A percentile compares a stretch with the other conserved stretches of the same genome.
Conservation (phyloP, 2,888 invertebrate species). For the Eupsilia transversa region DNA sequence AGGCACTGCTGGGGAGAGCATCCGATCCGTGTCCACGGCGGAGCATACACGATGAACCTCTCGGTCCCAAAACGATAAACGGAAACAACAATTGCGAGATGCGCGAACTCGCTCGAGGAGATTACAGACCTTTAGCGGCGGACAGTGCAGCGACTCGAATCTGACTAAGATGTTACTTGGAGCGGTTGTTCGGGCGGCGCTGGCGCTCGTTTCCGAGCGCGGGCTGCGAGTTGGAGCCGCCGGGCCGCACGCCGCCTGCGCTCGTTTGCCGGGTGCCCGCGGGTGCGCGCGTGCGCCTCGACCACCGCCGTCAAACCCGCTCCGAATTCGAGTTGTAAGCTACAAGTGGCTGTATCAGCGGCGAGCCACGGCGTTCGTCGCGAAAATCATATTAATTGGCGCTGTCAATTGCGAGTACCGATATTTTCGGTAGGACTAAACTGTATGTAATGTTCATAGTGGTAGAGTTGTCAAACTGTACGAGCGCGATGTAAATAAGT, state of each 20-base stretch:
- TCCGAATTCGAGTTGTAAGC: slow-evolving; percentile 88
- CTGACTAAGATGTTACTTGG: slow-evolving; percentile 94
- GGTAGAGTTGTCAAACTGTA: slow-evolving; percentile 74
- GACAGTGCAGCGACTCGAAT: slow-evolving; percentile 91
- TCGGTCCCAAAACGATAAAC: slow-evolving; percentile 92
- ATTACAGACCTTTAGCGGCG: slow-evolving; percentile 88
- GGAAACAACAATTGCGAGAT: slow-evolving; percentile 95
- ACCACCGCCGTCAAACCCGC: slow-evolving; percentile 88
- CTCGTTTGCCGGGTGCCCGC: slow-evolving; percentile 72
- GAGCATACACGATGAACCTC: slow-evolving; percentile 85
- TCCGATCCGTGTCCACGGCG: slow-evolving; percentile 87
- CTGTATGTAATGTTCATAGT: slow-evolving; percentile 73
- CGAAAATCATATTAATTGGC: slow-evolving; percentile 50
- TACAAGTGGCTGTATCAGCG: slow-evolving; percentile 49
- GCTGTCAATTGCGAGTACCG: slow-evolving; percentile 79
- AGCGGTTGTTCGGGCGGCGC: slow-evolving; percentile 92
- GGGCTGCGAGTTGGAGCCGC: slow-evolving; percentile 83
- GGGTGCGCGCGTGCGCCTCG: slow-evolving; percentile 84
- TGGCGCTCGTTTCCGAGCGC: slow-evolving; percentile 89
- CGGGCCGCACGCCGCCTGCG: slow-evolving; percentile 72
- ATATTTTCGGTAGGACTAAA: slow-evolving; percentile 73
- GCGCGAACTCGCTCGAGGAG: slow-evolving; percentile 92
- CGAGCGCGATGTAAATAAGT: slow-evolving; percentile 70
- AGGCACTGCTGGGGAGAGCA: slow-evolving; percentile 89
- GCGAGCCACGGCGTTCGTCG: slow-evolving; percentile 28